Evolutionary conservation across 2,113 vertebrate species (phyloP), one percentile per base, ranked within the genome.

Genomic region (Apodemus sylvaticus): DNA sequence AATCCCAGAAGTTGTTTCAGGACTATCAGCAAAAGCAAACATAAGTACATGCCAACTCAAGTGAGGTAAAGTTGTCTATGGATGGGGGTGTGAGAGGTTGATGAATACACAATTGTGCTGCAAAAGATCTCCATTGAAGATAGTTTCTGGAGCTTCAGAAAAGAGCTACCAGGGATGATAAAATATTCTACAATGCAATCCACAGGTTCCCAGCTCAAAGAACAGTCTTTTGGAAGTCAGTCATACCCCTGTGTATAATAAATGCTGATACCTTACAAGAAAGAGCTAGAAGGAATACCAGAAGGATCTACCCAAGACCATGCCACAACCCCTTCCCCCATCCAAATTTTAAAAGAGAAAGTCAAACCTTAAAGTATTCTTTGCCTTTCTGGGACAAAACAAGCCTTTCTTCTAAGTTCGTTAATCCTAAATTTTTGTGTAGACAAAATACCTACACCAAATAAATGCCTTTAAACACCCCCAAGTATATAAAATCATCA

Each of bases 391-490:
- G 53, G 53, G 11, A 51, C 94, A 51, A 74, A 92, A 90, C 22
- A 62, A 64, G 53, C 51, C 9, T 82, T 76, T 91, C 45, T 89
- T 91, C 31, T 34, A 53, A 53, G 53, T 73, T 60, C 51, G 51
- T 24, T 0, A 71, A 34, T 19, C 12, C 1, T 74, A 51, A 74
- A 34, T 86, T 64, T 93, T 45, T 82, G 9, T 48, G 36, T 42
- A 86, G 24, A 73, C 16, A 60, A 85, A 4, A 42, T 5, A 82
- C 3, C 73, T 88, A 71, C 87, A 89, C n/a, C 42, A 91, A 70
- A 83, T 60, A 76, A 89, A 88, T 94, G 34, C 64, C 55, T 91
- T 66, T 70, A 53, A 94, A 96, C 55, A 86, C 10, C 48, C 42
- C 42, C 58, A 36, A 26, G 9, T 58, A 12, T 17, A 73, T 55